phyloP scores from a whole-genome alignment of 2,888 invertebrate genomes.

The Boloria euphrosyne region DNA sequence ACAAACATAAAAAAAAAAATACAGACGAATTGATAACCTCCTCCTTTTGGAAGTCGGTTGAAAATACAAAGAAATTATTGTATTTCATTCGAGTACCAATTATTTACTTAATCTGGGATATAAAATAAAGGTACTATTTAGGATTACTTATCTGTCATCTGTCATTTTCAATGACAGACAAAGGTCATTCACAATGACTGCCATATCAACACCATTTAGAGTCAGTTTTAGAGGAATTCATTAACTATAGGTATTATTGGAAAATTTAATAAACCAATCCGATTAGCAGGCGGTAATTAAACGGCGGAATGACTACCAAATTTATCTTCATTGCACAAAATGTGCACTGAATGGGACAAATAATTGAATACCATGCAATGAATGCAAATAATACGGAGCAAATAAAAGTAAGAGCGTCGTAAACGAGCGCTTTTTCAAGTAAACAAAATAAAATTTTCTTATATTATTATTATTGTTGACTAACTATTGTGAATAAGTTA shows the following conservation, averaged over 20 bases:
- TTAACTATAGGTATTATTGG: constrained; percentile 25
- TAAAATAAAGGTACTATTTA: no score
- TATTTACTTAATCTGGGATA: no score
- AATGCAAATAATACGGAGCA: constrained; percentile 36
- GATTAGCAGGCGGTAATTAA: constrained; percentile 39
- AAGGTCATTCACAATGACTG: neutral
- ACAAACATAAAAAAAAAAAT: no score
- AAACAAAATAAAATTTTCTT: neutral
- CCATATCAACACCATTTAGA: neutral
- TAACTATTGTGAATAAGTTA: no score
- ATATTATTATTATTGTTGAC: no score
- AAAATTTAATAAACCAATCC: constrained; percentile 35
- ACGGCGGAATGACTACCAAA: constrained; percentile 34
- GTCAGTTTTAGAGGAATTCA: neutral
- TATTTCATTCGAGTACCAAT: no score
- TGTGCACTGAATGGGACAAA: constrained; percentile 37
- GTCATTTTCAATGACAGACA: no score
- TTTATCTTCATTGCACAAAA: constrained; percentile 38
- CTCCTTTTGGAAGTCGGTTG: no score
- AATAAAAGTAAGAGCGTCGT: constrained; percentile 21
- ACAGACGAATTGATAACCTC: no score
- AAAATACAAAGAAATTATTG: no score
- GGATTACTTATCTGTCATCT: no score
- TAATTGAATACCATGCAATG: constrained; percentile 38
- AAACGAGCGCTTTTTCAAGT: constrained; percentile 14